Percentiles rank a stretch among this genome's conserved stretches.
These are phyloP conservation scores for Paguma larvata DNA, from an alignment of 2,797 vertebrate genomes.

Conservation along the genomic window DNA sequence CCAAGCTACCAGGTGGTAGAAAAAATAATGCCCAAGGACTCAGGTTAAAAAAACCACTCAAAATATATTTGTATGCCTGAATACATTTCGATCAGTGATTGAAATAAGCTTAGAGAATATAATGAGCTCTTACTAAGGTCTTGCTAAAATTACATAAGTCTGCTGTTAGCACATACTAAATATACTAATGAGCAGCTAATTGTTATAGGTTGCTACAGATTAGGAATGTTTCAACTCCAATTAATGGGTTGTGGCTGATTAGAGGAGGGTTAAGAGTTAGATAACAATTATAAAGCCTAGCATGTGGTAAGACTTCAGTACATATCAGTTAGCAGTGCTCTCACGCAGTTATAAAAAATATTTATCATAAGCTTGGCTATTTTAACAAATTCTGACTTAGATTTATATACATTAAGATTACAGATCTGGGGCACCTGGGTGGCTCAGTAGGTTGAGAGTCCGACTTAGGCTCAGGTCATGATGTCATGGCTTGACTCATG, in stretches of 20 bases:
- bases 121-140: slow-evolving; percentile 24
- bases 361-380: background rate
- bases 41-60: background rate
- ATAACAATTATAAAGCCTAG: background rate
- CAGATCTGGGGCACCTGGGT: background rate
- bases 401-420: slow-evolving; percentile 17
- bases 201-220: background rate
- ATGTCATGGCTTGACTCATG: no score
- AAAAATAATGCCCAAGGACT: background rate
- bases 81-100: slow-evolving; percentile 16
- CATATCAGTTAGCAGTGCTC: background rate
- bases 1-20: background rate
- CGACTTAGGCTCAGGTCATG: no score
- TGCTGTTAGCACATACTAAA: background rate
- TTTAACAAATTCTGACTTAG: slow-evolving; percentile 46
- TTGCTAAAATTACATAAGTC: background rate
- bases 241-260: background rate
- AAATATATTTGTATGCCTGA: background rate
- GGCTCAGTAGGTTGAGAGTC: no score
- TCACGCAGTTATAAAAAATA: background rate
- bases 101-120: slow-evolving; percentile 17
- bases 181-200: background rate
- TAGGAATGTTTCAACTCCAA: background rate
- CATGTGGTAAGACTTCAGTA: background rate
- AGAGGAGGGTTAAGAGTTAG: slow-evolving; percentile 15